Conservation (phyloP, 2,113 vertebrate species). For the Narcine bancroftii region DNA sequence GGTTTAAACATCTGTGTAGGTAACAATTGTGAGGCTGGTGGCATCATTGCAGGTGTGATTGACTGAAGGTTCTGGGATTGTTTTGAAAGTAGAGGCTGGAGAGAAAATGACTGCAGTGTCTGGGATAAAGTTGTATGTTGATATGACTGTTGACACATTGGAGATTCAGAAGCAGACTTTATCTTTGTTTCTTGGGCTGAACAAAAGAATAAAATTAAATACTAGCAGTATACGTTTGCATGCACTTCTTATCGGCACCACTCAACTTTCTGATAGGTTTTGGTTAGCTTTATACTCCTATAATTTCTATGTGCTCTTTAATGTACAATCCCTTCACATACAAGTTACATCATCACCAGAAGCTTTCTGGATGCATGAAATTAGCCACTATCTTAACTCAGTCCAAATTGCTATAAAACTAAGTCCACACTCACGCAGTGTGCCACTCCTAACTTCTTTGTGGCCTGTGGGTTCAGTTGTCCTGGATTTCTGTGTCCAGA, state of each 20-base stretch:
- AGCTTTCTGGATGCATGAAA: background rate
- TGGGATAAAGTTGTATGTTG: conserved; percentile 70
- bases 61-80: conserved; percentile 49
- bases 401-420: too few species aligned
- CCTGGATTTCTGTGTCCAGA: too few species aligned
- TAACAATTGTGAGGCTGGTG: conserved; percentile 55
- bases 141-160: conserved; percentile 64
- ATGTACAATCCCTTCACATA: background rate
- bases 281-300: background rate
- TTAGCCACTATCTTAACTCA: background rate
- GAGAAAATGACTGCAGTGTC: conserved; percentile 49
- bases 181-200: conserved; percentile 55
- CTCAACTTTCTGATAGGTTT: background rate
- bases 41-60: conserved; percentile 48
- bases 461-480: too few species aligned
- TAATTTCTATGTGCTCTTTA: background rate
- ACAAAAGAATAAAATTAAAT: conserved; percentile 16
- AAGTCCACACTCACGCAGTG: too few species aligned
- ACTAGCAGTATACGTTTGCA: background rate
- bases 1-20: conserved; percentile 43
- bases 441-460: too few species aligned
- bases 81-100: conserved; percentile 44
- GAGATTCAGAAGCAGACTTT: conserved; percentile 50
- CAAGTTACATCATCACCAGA: background rate
- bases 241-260: background rate